Percentiles rank a stretch among this genome's conserved stretches.
Evolutionary conservation across 2,888 invertebrate species (phyloP).

Genomic region (Caenorhabditis afra): DNA sequence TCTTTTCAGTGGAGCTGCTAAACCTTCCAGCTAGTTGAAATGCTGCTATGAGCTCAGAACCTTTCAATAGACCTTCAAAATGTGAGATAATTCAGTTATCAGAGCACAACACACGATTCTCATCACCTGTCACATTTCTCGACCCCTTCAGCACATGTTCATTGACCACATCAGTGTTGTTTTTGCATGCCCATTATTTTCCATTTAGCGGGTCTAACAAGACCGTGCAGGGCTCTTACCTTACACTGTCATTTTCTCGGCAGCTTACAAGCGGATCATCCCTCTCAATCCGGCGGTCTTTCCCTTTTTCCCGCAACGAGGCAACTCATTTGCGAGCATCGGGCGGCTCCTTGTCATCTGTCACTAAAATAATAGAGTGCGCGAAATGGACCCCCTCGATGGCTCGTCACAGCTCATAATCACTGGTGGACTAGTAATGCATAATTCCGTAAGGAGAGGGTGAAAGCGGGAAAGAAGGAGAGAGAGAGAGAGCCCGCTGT

Average conservation of each 20-base stretch:
- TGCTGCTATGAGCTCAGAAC: too few relatives aligned
- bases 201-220: conserved; percentile 3
- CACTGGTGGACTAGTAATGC: conserved; percentile 60
- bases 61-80: too few relatives aligned
- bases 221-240: neutral
- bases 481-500: too few relatives aligned
- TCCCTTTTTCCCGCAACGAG: conserved; percentile 24
- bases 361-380: conserved; percentile 60
- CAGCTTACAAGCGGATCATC: conserved; percentile 55
- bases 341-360: conserved; percentile 58
- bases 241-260: conserved; percentile 46
- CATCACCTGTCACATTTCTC: too few relatives aligned
- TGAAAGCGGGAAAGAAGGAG: too few relatives aligned
- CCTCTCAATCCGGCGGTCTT: conserved; percentile 25
- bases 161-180: neutral
- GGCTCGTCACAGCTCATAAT: conserved; percentile 64
- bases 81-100: too few relatives aligned
- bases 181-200: neutral
- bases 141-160: too few relatives aligned
- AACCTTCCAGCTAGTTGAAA: too few relatives aligned
- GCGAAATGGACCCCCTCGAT: conserved; percentile 42
- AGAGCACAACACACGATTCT: too few relatives aligned
- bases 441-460: conserved; percentile 48
- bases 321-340: conserved; percentile 37
- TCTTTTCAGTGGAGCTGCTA: neutral